Evolutionary conservation across 2,113 vertebrate species (phyloP).

Genomic region (Pachypanchax playfairii): DNA sequence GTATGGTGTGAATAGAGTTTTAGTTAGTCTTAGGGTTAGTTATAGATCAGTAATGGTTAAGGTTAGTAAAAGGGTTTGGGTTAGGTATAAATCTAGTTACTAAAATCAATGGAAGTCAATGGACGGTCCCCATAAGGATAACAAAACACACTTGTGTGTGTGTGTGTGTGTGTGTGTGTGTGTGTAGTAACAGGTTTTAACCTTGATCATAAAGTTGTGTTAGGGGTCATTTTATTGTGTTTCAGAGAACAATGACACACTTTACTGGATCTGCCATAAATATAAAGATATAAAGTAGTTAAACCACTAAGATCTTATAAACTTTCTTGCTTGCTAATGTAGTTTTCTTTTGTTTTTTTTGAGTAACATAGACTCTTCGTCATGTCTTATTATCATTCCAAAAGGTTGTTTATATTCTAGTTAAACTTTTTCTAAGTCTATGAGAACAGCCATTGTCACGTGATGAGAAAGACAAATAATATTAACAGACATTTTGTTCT

Average conservation of each 20-base stretch:
- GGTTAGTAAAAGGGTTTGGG: too few species aligned
- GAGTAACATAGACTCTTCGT: slow-evolving; percentile 3
- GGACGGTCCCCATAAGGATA: neutral
- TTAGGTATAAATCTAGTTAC: too few species aligned
- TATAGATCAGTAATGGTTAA: too few species aligned
- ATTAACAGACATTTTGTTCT: neutral
- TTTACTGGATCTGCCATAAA: slow-evolving; percentile 5
- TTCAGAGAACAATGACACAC: slow-evolving; percentile 44
- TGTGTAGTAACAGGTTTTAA: slow-evolving; percentile 6
- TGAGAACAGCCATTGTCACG: too few species aligned
- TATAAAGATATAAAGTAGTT: slow-evolving; percentile 17
- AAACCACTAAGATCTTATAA: neutral
- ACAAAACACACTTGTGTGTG: neutral
- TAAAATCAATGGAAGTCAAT: neutral
- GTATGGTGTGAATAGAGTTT: too few species aligned
- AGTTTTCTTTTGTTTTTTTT: neutral
- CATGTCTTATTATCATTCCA: too few species aligned
- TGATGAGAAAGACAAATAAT: too few species aligned
- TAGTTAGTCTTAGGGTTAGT: too few species aligned
- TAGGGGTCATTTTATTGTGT: slow-evolving; percentile 36
- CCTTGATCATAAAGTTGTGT: slow-evolving; percentile 42
- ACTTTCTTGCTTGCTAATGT: too few species aligned
- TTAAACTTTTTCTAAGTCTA: too few species aligned
- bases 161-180: neutral
- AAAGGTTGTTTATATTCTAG: too few species aligned